Evolutionary conservation across 2,797 vertebrate species (phyloP).

Genomic region (Trachops cirrhosus): DNA sequence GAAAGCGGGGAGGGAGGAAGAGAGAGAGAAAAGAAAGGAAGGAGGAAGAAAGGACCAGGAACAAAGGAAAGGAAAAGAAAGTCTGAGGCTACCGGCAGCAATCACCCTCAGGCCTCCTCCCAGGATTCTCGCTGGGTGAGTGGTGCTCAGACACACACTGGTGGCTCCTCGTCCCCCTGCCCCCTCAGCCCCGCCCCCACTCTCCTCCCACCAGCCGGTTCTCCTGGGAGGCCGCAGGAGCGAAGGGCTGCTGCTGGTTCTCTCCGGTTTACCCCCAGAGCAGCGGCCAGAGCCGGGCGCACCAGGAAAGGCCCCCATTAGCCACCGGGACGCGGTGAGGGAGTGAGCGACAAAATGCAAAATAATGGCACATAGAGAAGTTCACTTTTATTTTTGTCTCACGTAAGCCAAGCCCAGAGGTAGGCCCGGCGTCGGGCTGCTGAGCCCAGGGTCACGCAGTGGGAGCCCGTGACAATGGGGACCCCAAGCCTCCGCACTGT

Average conservation of each 20-base stretch:
- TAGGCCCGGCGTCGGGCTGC: too few species aligned
- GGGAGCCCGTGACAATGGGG: neutral
- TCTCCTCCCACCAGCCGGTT: too few species aligned
- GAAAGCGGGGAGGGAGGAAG: neutral
- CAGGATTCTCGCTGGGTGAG: too few species aligned
- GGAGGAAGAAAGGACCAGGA: too few species aligned
- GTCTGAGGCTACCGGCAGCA: too few species aligned
- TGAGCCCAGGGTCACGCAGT: too few species aligned
- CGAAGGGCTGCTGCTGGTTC: neutral
- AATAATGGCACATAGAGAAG: neutral
- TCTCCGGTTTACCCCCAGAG: neutral
- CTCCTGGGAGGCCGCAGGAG: neutral
- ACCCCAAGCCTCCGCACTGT: neutral
- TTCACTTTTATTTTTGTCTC: neutral
- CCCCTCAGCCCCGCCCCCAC: too few species aligned
- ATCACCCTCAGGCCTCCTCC: too few species aligned
- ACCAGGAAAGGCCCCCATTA: neutral
- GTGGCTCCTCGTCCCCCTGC: accelerated
- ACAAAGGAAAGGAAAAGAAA: too few species aligned
- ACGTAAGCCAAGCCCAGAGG: neutral
- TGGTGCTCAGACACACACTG: too few species aligned
- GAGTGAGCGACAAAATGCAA: neutral
- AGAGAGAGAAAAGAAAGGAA: too few species aligned
- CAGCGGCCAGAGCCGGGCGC: neutral
- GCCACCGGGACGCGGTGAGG: neutral